Conservation (phyloP, 1,140 invertebrate species). For the Hormaphis cornu region DNA sequence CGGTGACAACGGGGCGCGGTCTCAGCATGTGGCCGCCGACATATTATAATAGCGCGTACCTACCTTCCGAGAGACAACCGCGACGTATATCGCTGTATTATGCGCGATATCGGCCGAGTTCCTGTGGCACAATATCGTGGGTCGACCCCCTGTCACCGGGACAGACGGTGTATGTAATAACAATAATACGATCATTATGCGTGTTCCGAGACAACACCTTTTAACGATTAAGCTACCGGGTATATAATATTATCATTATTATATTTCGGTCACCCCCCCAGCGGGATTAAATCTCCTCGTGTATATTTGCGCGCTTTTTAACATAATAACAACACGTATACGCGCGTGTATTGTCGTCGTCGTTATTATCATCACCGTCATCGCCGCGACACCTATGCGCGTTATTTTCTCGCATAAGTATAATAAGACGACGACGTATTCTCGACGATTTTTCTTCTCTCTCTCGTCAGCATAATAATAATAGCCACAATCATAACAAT, state of each 20-base stretch:
- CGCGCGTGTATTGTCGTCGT: not conserved
- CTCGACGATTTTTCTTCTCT: no score
- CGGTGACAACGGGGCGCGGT: conserved; percentile 30
- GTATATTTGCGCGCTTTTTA: no score
- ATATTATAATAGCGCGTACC: conserved; percentile 13
- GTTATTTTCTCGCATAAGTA: no score
- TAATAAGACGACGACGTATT: no score
- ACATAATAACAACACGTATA: not conserved
- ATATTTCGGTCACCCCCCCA: not conserved
- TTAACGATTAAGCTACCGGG: conserved; percentile 32
- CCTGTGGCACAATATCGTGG: no score
- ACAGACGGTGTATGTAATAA: not conserved
- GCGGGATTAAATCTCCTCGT: conserved; percentile 21
- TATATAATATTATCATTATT: no score
- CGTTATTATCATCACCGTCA: no score
- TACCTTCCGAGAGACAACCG: no score
- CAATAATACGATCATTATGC: not conserved
- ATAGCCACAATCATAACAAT: no score
- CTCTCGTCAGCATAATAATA: no score
- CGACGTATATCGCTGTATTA: not conserved
- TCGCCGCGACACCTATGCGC: no score
- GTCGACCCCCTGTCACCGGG: conserved; percentile 24
- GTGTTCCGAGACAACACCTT: conserved; percentile 28
- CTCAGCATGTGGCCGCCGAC: conserved; percentile 31
- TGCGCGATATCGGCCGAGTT: no score